A percentile compares a stretch with the other conserved stretches of the same genome.
Evolutionary conservation across 2,113 vertebrate genomes (phyloP).

Genomic region (Crocuta crocuta): DNA sequence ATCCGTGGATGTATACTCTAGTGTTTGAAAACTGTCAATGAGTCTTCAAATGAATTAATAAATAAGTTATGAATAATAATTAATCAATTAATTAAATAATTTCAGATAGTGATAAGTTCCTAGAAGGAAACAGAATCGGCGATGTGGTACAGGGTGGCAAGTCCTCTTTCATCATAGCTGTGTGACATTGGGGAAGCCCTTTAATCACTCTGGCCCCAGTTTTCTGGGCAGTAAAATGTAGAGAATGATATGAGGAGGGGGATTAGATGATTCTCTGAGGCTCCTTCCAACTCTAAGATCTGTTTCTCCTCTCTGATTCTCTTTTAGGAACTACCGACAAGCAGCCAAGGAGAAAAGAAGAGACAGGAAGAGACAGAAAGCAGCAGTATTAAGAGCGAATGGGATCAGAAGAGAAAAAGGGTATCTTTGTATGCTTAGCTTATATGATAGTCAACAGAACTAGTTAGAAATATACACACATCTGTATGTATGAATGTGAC

Average conservation of each 20-base stretch:
- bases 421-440: background rate
- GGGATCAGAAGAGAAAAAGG: background rate
- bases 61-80: background rate
- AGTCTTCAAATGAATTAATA: background rate
- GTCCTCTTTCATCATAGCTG: rapidly evolving
- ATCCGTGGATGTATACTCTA: background rate
- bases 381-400: background rate
- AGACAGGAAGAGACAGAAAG: background rate
- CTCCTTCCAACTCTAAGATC: background rate
- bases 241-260: background rate
- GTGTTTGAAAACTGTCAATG: background rate
- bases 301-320: background rate
- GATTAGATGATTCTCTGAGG: background rate
- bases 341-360: constrained; percentile 21
- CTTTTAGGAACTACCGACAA: background rate
- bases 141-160: background rate
- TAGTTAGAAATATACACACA: background rate
- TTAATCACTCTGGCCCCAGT: rapidly evolving
- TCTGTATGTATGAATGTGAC: background rate
- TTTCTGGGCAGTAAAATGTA: background rate
- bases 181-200: background rate
- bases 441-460: background rate
- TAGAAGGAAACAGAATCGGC: background rate
- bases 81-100: background rate
- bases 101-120: background rate